Base-by-base conservation (phyloP, 2,797 vertebrate species). In the Borostomias antarcticus region DNA sequence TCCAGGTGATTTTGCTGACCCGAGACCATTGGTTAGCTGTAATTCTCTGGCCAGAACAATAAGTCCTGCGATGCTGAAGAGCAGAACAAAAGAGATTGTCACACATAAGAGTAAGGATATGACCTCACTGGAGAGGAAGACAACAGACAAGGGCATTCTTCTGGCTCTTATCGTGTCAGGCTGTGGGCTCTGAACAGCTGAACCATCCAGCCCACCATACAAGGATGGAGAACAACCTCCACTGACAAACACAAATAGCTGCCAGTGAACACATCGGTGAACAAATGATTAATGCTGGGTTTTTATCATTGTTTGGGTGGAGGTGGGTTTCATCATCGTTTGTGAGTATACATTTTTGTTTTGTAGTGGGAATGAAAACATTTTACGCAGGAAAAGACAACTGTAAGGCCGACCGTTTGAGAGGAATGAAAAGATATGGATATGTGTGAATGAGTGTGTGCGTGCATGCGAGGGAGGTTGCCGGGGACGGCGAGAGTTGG, bases 101-200 rank as follows among this genome's bases (percentile, higher is more conserved):
- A 82, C 25, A 75, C 47, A 52, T 15, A 33, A 23, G 47, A 32
- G 29, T 64, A 37, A 76, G 78, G 73, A 80, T 79, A 65, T 82
- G 81, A 82, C 71, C 81, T 86, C 83, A 71, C 74, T 70, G 47
- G 43, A 77, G 69, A 74, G 62, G 64, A 79, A 77, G 70, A 61
- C 58, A 58, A 72, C 73, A 79, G 70, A 6, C 40, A 72, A 58
- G 59, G 56, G 53, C 26, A 62, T 72, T 74, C 73, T 79, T 81
- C 67, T 74, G 47, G 68, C 25, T 57, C 21, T 47, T 19, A 26
- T 47, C 21, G 40, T 29, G 37, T 65, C 63, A 64, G 33, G 51
- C 51, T 26, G 25, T 29, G 23, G 51, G 43, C 37, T 43, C 37
- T 45, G 15, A 51, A 51, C 52, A 30, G 28, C 52, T 54, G 52